Percentiles rank a stretch among this genome's conserved stretches.
Conservation (phyloP, 2,888 invertebrate genomes). For the Cyclophora albipunctata region DNA sequence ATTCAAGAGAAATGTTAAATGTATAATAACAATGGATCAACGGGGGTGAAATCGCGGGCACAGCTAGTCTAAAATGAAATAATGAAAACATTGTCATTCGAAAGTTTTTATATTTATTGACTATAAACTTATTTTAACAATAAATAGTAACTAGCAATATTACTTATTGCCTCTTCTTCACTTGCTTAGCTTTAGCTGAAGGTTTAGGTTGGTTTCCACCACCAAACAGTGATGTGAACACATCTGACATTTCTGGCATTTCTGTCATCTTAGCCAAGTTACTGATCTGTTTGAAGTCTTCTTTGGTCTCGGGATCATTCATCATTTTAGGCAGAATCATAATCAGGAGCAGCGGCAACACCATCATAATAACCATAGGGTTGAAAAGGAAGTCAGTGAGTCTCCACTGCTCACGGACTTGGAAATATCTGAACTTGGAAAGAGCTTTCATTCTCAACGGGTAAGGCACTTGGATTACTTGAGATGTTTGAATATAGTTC, state of each 20-base stretch:
- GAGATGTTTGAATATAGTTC: conserved; percentile 93
- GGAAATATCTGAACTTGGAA: conserved; percentile 90
- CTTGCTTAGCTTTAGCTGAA: conserved; percentile 58
- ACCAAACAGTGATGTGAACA: conserved; percentile 90
- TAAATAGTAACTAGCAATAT: conserved; percentile 27
- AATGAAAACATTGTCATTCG: too few species aligned
- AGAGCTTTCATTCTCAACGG: conserved; percentile 92
- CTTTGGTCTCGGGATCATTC: conserved; percentile 98
- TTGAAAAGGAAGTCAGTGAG: conserved; percentile 96
- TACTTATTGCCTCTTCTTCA: conserved; percentile 63
- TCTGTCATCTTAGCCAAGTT: conserved; percentile 88
- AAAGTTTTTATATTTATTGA: conserved; percentile 23
- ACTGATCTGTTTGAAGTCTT: conserved; percentile 93
- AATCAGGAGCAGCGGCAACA: conserved; percentile 90
- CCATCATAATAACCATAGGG: conserved; percentile 99
- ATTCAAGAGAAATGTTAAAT: too few species aligned
- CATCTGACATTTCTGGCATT: conserved; percentile 96
- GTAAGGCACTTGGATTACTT: conserved; percentile 93
- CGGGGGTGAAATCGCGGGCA: not conserved
- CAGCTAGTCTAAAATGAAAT: too few species aligned
- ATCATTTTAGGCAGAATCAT: conserved; percentile 97
- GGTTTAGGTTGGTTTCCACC: conserved; percentile 77
- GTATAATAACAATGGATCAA: too few species aligned
- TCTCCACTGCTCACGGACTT: conserved; percentile 96
- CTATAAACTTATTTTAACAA: conserved; percentile 27